phyloP scores from a whole-genome alignment of 2,888 invertebrate species.

The Thyatira batis region DNA sequence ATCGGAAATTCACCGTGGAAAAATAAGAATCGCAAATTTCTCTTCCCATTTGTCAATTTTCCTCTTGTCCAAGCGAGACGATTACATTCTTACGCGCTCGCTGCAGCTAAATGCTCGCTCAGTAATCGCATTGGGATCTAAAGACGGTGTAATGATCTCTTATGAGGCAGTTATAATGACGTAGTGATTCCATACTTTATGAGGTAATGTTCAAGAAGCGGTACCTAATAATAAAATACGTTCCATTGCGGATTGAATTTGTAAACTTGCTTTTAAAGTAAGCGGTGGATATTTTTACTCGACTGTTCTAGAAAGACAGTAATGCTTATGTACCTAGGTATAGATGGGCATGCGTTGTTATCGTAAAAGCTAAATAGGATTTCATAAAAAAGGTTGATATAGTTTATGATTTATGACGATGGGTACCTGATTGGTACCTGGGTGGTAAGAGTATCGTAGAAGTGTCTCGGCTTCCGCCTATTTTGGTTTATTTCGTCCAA shows the following conservation, averaged over 20 bases:
- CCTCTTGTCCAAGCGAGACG: constrained; percentile 24
- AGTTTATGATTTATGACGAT: too few relatives aligned
- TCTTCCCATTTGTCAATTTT: constrained; percentile 41
- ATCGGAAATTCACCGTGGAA: constrained; percentile 69
- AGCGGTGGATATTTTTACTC: constrained; percentile 37
- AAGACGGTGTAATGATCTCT: neutral
- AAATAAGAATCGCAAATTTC: constrained; percentile 55
- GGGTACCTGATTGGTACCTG: too few relatives aligned
- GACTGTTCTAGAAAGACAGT: too few relatives aligned
- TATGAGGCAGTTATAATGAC: neutral
- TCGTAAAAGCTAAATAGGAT: too few relatives aligned
- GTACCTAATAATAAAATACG: neutral
- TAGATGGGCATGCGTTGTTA: too few relatives aligned
- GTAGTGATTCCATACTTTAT: too few relatives aligned
- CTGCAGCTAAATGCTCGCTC: neutral
- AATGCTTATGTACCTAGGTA: too few relatives aligned
- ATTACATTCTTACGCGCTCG: constrained; percentile 4
- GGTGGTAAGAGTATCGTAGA: too few relatives aligned
- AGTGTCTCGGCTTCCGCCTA: constrained; percentile 36
- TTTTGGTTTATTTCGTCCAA: constrained; percentile 63
- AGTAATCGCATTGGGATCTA: neutral
- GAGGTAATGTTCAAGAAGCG: neutral
- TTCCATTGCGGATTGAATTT: constrained; percentile 6
- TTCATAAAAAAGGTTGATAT: too few relatives aligned
- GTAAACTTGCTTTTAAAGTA: constrained; percentile 13